A percentile compares a stretch with the other conserved stretches of the same genome.
Evolutionary conservation across 1,140 invertebrate genomes (phyloP).

Genomic region (Magallana gigas): DNA sequence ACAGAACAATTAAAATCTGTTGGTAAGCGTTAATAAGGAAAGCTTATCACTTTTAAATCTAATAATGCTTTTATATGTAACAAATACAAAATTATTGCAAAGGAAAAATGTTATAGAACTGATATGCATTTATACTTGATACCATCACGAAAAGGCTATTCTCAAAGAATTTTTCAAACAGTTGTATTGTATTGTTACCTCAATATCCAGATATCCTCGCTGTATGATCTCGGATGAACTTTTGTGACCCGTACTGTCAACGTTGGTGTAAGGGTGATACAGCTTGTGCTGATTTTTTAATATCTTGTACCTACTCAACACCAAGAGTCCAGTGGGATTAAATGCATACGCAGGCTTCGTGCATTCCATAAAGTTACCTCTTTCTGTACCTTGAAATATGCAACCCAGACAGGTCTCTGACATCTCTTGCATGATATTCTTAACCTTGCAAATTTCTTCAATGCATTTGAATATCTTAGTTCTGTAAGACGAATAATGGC

Average conservation of each 20-base stretch:
- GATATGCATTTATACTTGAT: no score
- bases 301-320: background rate
- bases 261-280: background rate
- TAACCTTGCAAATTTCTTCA: background rate
- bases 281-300: background rate
- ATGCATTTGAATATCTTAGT: conserved; percentile 30
- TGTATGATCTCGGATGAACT: conserved; percentile 10
- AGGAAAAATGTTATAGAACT: no score
- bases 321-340: background rate
- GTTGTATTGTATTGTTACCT: background rate
- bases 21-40: no score
- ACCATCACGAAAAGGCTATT: no score
- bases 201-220: conserved; percentile 9
- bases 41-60: no score
- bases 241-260: background rate
- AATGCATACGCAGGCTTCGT: background rate
- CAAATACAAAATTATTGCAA: no score
- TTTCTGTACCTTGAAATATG: conserved; percentile 18
- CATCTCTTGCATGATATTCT: conserved; percentile 4
- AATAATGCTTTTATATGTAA: no score
- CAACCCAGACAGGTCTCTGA: conserved; percentile 28
- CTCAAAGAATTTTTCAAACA: no score
- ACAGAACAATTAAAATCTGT: no score
- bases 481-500: background rate
- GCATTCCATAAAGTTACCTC: background rate